Evolutionary conservation across 2,113 vertebrate species (phyloP).

Genomic region (Epinephelus lanceolatus): DNA sequence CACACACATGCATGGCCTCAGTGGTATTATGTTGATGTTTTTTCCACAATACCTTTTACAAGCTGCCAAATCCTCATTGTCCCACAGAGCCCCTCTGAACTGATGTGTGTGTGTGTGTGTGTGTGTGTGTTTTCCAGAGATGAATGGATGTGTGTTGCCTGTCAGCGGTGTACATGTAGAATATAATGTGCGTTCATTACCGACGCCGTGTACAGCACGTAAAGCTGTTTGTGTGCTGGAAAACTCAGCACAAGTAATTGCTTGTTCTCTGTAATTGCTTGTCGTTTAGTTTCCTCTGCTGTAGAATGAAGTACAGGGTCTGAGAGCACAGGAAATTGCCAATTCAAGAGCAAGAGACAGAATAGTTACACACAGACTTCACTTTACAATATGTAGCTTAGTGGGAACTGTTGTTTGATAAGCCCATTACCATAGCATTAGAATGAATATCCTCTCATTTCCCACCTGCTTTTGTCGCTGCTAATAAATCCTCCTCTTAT

Average conservation of each 20-base stretch:
- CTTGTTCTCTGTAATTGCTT: slow-evolving; percentile 30
- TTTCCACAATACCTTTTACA: slow-evolving; percentile 7
- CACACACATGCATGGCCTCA: neutral
- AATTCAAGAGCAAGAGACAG: slow-evolving; percentile 13
- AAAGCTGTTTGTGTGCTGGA: slow-evolving; percentile 1
- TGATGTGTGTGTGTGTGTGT: slow-evolving; percentile 1
- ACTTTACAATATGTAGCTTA: neutral
- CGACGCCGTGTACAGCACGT: neutral
- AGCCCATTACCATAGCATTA: slow-evolving; percentile 5
- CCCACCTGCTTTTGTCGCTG: neutral
- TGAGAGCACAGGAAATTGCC: neutral
- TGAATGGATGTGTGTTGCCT: neutral
- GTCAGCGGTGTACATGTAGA: neutral
- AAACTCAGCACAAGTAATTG: slow-evolving; percentile 12
- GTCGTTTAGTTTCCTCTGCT: slow-evolving; percentile 18
- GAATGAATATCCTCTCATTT: neutral
- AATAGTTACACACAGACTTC: neutral
- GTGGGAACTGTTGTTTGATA: slow-evolving; percentile 17
- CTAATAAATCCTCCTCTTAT: slow-evolving; percentile 1
- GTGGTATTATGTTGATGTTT: slow-evolving; percentile 10
- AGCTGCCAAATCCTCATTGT: slow-evolving; percentile 11
- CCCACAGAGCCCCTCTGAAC: slow-evolving; percentile 5
- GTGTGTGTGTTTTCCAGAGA: slow-evolving; percentile 3
- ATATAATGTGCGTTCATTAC: slow-evolving; percentile 5
- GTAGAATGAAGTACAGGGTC: neutral